Base-by-base conservation (phyloP, 2,113 vertebrate genomes). In the Struthio camelus region DNA sequence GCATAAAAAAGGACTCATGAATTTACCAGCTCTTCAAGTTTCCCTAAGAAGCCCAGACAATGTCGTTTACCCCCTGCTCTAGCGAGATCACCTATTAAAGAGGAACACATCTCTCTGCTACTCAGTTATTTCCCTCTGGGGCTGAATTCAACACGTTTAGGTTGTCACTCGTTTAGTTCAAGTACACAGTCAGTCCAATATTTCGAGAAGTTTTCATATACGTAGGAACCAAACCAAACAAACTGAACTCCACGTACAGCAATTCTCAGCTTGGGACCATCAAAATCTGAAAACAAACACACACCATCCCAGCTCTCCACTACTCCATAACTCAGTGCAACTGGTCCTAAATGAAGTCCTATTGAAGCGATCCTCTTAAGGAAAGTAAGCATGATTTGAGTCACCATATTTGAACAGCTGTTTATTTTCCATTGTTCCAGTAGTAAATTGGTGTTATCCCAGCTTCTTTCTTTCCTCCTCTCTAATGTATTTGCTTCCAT, bases 1-100 rank as follows among this genome's bases (percentile, higher is more conserved):
- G 71, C 79, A 85, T 87, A 91, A 95, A 97, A 97, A 90, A 77
- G 67, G 64, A 93, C 66, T 86, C 90, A 94, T 80, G 83, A 96
- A 90, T 94, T 90, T 71, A 90, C 82, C 81, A 85, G 67, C 56
- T 46, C 36, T 89, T 95, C 91, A 94, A 93, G 81, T 61, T 90
- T 90, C 72, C 75, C 18, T n/a, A 91, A 86, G 87, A 83, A 91
- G 81, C 66, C 40, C 71, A 87, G 87, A 66, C 67, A 89, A 4
- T 93, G 87, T 89, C 85, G 89, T 81, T 85, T 79, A 87, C 27
- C 42, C 79, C 75, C 70, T 73, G 18, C 65, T 89, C 78, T 85
- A 94, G 54, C 77, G 78, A 81, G 61, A 94, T 32, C 94, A 66
- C 89, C 89, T 44, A 38, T 27, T 64, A 96, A 87, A 93, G 73